Evolutionary conservation across 2,888 invertebrate genomes (phyloP).

Genomic region (Zhengitettix transpicula): DNA sequence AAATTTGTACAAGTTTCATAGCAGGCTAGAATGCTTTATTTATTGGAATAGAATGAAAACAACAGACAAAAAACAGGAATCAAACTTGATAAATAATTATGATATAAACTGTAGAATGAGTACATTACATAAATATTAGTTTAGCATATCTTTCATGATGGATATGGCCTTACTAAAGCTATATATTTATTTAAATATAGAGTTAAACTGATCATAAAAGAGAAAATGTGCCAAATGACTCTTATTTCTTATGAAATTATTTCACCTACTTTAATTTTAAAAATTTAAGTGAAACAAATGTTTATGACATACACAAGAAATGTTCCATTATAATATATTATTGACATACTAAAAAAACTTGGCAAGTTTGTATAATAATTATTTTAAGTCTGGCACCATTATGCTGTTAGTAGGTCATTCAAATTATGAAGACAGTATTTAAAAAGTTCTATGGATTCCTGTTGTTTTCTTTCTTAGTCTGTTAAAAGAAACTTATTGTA

Average conservation of each 20-base stretch:
- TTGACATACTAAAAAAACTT: no score
- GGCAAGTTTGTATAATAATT: no score
- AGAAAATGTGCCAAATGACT: no score
- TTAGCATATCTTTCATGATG: neutral
- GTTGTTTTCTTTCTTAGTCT: conserved; percentile 13
- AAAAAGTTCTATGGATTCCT: conserved; percentile 8
- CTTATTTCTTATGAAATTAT: no score
- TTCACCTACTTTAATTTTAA: no score
- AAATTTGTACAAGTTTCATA: neutral
- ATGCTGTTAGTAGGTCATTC: conserved; percentile 3
- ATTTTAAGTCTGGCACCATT: neutral
- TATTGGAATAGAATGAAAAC: neutral
- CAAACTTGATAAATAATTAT: neutral
- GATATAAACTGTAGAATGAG: conserved; percentile 5
- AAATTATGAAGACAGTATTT: conserved; percentile 2
- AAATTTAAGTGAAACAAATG: no score
- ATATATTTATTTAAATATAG: neutral
- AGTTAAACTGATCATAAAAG: neutral
- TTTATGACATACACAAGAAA: no score
- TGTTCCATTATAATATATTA: no score
- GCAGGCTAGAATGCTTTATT: conserved; percentile 3
- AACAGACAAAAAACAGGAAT: no score
- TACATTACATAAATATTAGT: neutral
- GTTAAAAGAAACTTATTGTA: conserved; percentile 11
- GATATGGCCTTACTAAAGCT: neutral